Conservation (phyloP, 1,140 invertebrate genomes). For the Doryteuthis pealeii region DNA sequence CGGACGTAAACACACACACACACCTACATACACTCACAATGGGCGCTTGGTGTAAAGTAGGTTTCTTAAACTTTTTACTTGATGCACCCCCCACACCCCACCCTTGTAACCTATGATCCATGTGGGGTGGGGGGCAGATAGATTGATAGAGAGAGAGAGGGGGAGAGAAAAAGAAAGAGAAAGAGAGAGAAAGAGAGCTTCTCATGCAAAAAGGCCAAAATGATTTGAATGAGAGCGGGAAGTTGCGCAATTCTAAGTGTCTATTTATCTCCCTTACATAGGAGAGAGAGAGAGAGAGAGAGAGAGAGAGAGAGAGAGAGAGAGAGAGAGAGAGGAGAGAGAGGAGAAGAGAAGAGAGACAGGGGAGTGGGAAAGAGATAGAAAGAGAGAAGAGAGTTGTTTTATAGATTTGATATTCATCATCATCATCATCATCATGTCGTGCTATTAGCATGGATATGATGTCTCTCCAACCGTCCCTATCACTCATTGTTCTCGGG, state of each 20-base stretch:
- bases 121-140: background rate
- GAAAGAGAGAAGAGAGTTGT: too few species aligned
- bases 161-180: conserved; percentile 8
- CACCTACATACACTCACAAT: background rate
- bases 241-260: background rate
- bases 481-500: too few species aligned
- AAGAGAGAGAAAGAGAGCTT: conserved; percentile 13
- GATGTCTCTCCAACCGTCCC: too few species aligned
- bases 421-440: too few species aligned
- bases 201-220: too few species aligned
- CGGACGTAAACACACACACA: background rate
- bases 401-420: too few species aligned
- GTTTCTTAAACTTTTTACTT: background rate
- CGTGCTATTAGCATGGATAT: too few species aligned
- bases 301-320: background rate
- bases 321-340: background rate
- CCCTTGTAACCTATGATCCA: background rate
- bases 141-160: background rate
- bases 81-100: background rate
- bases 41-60: background rate
- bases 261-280: background rate
- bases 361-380: too few species aligned
- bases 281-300: background rate
- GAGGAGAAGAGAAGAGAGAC: background rate
- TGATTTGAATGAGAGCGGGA: background rate